Percentiles rank a stretch among this genome's conserved stretches.
Evolutionary conservation across 1,140 invertebrate species (phyloP).

Genomic region (Cylas formicarius): DNA sequence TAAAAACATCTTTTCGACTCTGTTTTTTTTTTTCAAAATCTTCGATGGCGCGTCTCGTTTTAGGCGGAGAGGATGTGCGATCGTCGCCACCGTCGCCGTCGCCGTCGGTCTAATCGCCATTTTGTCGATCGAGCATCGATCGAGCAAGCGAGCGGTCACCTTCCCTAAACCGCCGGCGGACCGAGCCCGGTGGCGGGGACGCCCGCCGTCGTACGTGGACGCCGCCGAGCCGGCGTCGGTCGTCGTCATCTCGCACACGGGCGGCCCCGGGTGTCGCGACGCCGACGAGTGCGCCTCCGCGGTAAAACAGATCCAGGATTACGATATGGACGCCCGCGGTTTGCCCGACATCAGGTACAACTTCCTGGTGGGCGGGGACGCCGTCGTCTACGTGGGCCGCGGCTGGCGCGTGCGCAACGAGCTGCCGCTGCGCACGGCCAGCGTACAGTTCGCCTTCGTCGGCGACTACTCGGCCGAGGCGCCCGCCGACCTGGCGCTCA

Average conservation of each 20-base stretch:
- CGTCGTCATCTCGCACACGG: constrained; percentile 45
- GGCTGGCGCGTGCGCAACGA: constrained; percentile 50
- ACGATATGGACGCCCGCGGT: constrained; percentile 59
- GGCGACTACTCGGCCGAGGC: constrained; percentile 42
- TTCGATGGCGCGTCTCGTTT: too few relatives aligned
- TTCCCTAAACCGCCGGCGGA: too few relatives aligned
- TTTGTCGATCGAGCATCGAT: too few relatives aligned
- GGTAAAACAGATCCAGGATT: constrained; percentile 54
- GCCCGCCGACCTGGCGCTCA: constrained; percentile 37
- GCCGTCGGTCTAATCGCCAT: too few relatives aligned
- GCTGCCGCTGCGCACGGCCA: constrained; percentile 44
- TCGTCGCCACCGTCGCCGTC: too few relatives aligned
- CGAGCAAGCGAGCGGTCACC: too few relatives aligned
- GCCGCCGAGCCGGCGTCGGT: too few relatives aligned
- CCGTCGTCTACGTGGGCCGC: constrained; percentile 54
- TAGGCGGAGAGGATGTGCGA: too few relatives aligned
- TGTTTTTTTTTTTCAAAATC: too few relatives aligned
- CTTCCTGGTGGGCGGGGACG: constrained; percentile 62
- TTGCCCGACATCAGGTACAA: constrained; percentile 54
- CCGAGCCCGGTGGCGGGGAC: too few relatives aligned
- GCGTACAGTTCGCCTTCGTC: constrained; percentile 44
- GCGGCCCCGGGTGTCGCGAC: constrained; percentile 30
- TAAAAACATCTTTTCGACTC: too few relatives aligned
- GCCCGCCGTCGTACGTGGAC: too few relatives aligned
- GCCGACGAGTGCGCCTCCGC: constrained; percentile 39